Percentiles rank a stretch among this genome's conserved stretches.
These are phyloP conservation scores for Calcarius lapponicus DNA, from an alignment of 2,797 vertebrate genomes.

Conservation along the genomic window DNA sequence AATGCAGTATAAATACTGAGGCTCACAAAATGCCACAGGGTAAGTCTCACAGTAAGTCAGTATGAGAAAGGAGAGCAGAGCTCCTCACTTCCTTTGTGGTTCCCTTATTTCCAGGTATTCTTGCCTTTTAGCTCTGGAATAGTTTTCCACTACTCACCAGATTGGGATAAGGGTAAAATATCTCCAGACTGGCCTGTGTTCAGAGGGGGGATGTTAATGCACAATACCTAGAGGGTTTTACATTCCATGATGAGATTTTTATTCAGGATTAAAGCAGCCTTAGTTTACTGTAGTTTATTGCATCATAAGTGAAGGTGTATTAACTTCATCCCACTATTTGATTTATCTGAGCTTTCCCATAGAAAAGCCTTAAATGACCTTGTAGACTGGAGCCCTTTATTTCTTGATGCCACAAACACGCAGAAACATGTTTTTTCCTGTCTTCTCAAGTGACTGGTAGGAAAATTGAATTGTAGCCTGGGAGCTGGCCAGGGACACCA, in stretches of 20 bases:
- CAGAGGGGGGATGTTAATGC: neutral
- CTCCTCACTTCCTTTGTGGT: neutral
- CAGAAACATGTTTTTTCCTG: slow-evolving; percentile 1
- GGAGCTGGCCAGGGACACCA: slow-evolving; percentile 34
- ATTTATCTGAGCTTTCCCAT: neutral
- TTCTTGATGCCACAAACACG: neutral
- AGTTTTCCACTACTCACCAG: neutral
- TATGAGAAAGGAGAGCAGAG: neutral
- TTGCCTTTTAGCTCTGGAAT: neutral
- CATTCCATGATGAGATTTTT: neutral
- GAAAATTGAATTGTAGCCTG: slow-evolving; percentile 38
- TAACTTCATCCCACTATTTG: neutral
- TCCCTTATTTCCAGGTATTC: neutral
- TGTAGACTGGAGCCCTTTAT: neutral
- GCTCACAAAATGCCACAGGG: neutral
- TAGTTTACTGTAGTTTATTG: neutral
- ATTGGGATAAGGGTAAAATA: neutral
- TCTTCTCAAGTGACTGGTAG: neutral
- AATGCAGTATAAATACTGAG: neutral
- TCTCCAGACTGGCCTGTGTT: neutral
- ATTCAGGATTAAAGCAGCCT: neutral
- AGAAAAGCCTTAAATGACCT: neutral
- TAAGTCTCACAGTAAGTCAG: neutral
- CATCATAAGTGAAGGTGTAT: neutral
- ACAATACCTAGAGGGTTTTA: neutral